Conservation (phyloP, 2,797 vertebrate genomes). For the Bradypodion pumilum region DNA sequence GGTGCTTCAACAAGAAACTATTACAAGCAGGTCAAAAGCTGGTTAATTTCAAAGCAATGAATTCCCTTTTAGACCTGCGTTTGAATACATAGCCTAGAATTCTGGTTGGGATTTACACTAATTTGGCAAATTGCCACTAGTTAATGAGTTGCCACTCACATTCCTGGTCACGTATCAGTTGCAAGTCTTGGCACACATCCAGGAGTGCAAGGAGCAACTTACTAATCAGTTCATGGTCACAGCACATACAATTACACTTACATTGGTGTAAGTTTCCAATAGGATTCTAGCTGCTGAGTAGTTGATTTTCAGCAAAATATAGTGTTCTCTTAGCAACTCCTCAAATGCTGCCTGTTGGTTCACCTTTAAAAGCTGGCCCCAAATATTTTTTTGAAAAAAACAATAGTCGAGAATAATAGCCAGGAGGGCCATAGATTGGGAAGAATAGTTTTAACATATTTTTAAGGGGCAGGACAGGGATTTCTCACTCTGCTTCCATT, state of each 20-base stretch:
- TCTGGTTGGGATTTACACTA: too few species aligned
- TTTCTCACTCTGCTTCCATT: neutral
- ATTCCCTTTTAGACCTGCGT: neutral
- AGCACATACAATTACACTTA: too few species aligned
- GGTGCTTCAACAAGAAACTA: neutral
- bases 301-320: neutral
- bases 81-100: neutral
- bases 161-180: too few species aligned
- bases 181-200: too few species aligned
- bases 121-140: too few species aligned
- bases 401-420: neutral
- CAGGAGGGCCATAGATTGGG: neutral
- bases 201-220: too few species aligned
- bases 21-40: neutral
- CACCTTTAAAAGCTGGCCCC: neutral
- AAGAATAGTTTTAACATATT: neutral
- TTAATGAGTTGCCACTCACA: too few species aligned
- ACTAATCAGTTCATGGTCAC: too few species aligned
- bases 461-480: neutral
- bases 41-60: accelerated
- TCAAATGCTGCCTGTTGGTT: too few species aligned
- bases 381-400: neutral
- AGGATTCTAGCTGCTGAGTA: too few species aligned
- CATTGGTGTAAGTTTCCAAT: too few species aligned
- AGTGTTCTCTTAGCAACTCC: too few species aligned